These are phyloP conservation scores for Dendropsophus ebraccatus DNA, from an alignment of 2,113 vertebrate species.

Conservation along the genomic window DNA sequence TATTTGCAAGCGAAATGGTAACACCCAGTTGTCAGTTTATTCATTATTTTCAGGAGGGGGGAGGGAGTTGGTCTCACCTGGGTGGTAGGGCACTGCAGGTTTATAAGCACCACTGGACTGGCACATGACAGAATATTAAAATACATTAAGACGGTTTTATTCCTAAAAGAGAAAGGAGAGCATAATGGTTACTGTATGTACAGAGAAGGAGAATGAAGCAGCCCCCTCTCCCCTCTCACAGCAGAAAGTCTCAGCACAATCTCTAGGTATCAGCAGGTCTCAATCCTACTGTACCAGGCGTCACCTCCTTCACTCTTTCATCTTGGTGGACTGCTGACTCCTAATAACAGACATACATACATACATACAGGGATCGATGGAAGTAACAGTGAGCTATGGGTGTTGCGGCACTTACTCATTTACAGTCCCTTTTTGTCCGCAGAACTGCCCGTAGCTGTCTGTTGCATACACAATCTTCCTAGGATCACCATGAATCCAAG, in stretches of 20 bases:
- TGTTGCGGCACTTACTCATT: constrained; percentile 85
- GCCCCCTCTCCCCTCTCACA: neutral
- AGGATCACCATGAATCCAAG: constrained; percentile 93
- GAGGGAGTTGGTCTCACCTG: too few relatives aligned
- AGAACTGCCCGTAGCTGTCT: constrained; percentile 94
- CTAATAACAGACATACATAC: neutral
- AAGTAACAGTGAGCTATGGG: neutral
- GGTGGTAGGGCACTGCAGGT: constrained; percentile 94
- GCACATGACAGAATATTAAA: constrained; percentile 94
- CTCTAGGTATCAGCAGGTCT: neutral
- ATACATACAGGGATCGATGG: neutral
- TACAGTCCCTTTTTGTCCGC: constrained; percentile 86
- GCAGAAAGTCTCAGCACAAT: constrained; percentile 7
- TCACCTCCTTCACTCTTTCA: too few relatives aligned
- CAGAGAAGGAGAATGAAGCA: neutral
- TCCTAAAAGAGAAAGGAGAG: constrained; percentile 72
- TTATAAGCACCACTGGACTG: constrained; percentile 85
- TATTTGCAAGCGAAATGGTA: too few relatives aligned
- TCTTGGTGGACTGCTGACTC: neutral
- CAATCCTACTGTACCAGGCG: too few relatives aligned
- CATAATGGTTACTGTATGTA: neutral
- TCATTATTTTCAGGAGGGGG: too few relatives aligned
- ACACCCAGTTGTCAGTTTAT: constrained; percentile 9
- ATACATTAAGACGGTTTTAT: constrained; percentile 95
- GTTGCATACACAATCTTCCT: constrained; percentile 92